Percentiles rank a stretch among this genome's conserved stretches.
phyloP scores from a whole-genome alignment of 2,113 vertebrate genomes.

The Tachycineta bicolor region DNA sequence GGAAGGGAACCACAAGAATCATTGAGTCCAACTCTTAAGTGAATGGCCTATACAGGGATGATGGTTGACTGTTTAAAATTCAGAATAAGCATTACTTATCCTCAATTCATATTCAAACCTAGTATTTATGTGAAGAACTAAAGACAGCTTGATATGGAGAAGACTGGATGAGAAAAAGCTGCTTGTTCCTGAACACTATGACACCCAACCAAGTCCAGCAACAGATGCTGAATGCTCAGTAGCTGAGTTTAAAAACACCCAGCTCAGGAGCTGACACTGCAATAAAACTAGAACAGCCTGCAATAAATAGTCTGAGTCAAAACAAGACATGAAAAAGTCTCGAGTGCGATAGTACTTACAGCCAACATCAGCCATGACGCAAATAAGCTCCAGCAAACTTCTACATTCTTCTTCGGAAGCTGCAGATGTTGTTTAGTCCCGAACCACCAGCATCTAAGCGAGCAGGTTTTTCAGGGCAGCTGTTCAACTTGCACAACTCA shows the following conservation, averaged over 20 bases:
- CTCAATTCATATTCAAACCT: background rate
- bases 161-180: background rate
- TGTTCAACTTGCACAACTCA: background rate
- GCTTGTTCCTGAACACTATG: background rate
- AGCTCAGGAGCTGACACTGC: background rate
- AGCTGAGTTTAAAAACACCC: background rate
- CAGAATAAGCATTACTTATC: background rate
- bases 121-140: background rate
- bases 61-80: background rate
- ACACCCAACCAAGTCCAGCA: background rate
- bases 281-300: background rate
- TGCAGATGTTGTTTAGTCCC: background rate
- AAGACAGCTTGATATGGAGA: accelerated
- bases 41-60: background rate
- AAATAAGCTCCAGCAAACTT: background rate
- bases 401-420: background rate
- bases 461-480: background rate
- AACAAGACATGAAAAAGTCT: background rate
- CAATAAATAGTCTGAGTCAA: accelerated
- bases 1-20: background rate
- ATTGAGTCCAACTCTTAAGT: background rate
- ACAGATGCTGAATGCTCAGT: background rate
- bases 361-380: background rate
- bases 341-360: background rate
- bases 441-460: background rate